Base-by-base conservation (phyloP, 2,888 invertebrate species). In the Plebejus melissa region DNA sequence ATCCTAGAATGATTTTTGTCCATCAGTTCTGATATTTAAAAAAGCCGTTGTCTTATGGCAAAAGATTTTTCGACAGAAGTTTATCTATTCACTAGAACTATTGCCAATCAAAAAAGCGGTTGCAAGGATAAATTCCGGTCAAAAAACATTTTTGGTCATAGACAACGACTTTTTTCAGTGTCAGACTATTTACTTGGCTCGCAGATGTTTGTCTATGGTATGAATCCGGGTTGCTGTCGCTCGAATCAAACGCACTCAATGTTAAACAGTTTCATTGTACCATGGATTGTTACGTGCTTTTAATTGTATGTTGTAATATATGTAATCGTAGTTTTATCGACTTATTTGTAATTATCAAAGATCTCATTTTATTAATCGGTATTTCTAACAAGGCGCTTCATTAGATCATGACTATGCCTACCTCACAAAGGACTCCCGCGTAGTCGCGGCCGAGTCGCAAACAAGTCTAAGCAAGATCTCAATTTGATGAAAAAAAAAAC, bases 321-420 rank as follows among this genome's bases (percentile, higher is more conserved):
- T 90, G 90, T 93, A 93, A 91, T 88, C 89, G 87, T 93, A 93
- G 91, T 90, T 92, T 89, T 90, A 93, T 89, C 88, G 88, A 90
- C 89, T 92, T 91, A 91, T 92, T 91, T 89, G 90, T 93, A 93
- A 91, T 91, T 93, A 88, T 93, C 92, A 93, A 93, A 93, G 93
- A 93, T 93, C 93, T 93, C 93, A 93, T 93, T 93, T 93, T 91
- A 93, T 92, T 93, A 93, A 93, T 93, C 93, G 93, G 93, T 93
- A 93, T 93, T 93, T 91, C 89, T 93, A 93, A 93, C 93, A 93
- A 93, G 93, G 93, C 93, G 93, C 92, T 93, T 93, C 93, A 92
- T 93, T 91, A 91, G 89, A 92, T 91, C 93, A 93, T 93, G 93
- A 93, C 93, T 93, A 90, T 89, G 93, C 93, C 93, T 93, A 93